Evolutionary conservation across 2,888 invertebrate species (phyloP).

Genomic region (Macropis europaea): DNA sequence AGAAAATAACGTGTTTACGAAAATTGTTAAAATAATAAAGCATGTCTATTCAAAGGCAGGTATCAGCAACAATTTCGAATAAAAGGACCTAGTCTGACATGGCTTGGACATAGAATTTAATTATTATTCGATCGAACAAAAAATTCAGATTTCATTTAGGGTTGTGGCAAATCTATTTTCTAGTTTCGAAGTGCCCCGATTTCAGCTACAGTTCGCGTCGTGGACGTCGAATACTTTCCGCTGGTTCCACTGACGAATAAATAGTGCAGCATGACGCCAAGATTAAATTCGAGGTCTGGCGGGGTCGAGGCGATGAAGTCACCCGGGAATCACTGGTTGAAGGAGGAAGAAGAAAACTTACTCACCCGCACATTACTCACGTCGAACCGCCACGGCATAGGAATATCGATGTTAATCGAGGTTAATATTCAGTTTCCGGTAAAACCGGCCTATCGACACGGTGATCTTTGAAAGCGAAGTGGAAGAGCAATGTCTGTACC

Average conservation of each 20-base stretch:
- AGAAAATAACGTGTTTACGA: no score
- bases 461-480: neutral
- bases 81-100: no score
- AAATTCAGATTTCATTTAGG: no score
- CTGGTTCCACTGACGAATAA: neutral
- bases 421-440: slow-evolving; percentile 72
- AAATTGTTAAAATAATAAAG: no score
- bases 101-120: no score
- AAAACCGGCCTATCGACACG: slow-evolving; percentile 1
- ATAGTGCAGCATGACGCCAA: slow-evolving; percentile 14
- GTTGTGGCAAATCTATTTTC: no score
- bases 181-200: neutral
- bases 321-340: slow-evolving; percentile 35
- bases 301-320: slow-evolving; percentile 56
- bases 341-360: slow-evolving; percentile 60
- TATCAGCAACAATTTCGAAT: no score
- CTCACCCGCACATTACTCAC: slow-evolving; percentile 57
- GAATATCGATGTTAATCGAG: slow-evolving; percentile 61
- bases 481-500: neutral
- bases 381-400: slow-evolving; percentile 18
- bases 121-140: no score
- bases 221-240: neutral
- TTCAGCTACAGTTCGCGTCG: neutral
- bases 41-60: no score
- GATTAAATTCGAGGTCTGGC: slow-evolving; percentile 38